Conservation (phyloP, 2,797 vertebrate species). For the Pipistrellus pipistrellus region DNA sequence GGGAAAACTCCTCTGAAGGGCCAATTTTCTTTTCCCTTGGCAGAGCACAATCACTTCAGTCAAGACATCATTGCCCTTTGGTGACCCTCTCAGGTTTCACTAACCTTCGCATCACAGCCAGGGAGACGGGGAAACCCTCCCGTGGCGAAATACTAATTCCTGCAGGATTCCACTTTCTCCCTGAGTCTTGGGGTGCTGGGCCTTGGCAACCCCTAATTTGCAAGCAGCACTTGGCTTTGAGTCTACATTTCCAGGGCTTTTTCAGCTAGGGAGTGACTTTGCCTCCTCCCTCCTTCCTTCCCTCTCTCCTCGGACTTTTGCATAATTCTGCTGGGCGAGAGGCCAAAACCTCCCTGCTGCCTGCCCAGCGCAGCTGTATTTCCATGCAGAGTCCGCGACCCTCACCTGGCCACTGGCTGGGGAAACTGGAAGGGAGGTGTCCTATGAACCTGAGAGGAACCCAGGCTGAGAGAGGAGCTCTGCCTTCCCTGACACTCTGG, state of each 20-base stretch:
- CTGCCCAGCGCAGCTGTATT: not conserved
- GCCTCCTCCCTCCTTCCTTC: not conserved
- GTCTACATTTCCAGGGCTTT: not conserved
- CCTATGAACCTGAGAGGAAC: constrained; percentile 31
- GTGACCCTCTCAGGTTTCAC: constrained; percentile 19
- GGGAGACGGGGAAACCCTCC: not conserved
- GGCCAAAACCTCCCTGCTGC: not conserved
- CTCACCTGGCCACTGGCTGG: constrained; percentile 55
- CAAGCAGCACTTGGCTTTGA: not conserved
- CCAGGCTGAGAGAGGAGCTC: constrained; percentile 2
- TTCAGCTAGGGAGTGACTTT: not conserved
- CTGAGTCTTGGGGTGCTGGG: not conserved
- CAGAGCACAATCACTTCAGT: constrained; percentile 9
- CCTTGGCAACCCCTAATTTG: not conserved
- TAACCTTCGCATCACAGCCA: not conserved
- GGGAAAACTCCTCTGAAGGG: not conserved
- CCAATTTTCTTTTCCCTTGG: not conserved
- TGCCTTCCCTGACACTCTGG: constrained; percentile 49
- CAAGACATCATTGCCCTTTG: not conserved
- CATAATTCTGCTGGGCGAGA: not conserved
- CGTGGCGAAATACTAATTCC: constrained; percentile 23
- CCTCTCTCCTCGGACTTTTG: not conserved
- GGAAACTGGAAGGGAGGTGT: constrained; percentile 27
- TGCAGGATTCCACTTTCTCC: constrained; percentile 14
- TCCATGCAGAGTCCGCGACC: not conserved